Evolutionary conservation across 2,797 vertebrate species (phyloP), one percentile per base, ranked within the genome.

Genomic region (Merluccius polli): DNA sequence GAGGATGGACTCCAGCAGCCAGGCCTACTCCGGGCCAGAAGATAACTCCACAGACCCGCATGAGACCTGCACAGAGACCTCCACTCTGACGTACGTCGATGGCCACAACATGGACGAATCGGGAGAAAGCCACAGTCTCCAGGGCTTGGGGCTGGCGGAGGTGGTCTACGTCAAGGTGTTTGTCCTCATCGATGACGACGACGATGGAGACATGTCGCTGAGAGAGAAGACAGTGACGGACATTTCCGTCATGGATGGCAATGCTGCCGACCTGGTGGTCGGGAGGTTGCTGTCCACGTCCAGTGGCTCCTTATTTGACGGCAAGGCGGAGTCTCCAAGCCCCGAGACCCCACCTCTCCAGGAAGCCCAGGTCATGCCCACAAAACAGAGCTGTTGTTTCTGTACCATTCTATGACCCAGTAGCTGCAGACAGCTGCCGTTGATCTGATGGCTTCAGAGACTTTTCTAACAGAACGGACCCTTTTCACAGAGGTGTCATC

Each of bases 201-300:
- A 98, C 87, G 96, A 98, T 0, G 96, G 96, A 0, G 97, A 99
- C 85, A 97, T 97, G 93, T 98, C 97, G 0, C 75, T 98, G 31
- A 89, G 97, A 44, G 97, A 99, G 93, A 98, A 97, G 90, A 99
- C 97, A 0, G 97, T 98, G 82, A 97, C 95, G 0, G 96, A 98
- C 0, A 70, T 97, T 81, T 96, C 96, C 12, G 92, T 95, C 11
- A 94, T 95, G 86, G 96, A 98, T 0, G 96, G 97, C 13, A 97
- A 94, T 0, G 97, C 97, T 0, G 97, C 97, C 0, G 96, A 98
- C 83, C 92, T 98, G 68, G 97, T 98, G 88, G 95, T 96, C 35
- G 95, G 96, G 63, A 93, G 95, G 89, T 90, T 94, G 0, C 13
- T 94, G 83, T 95, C 95, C 0, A 94, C 95, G 75, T 97, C 96